Evolutionary conservation across 2,113 vertebrate genomes (phyloP).

Genomic region (Limnothrissa miodon): DNA sequence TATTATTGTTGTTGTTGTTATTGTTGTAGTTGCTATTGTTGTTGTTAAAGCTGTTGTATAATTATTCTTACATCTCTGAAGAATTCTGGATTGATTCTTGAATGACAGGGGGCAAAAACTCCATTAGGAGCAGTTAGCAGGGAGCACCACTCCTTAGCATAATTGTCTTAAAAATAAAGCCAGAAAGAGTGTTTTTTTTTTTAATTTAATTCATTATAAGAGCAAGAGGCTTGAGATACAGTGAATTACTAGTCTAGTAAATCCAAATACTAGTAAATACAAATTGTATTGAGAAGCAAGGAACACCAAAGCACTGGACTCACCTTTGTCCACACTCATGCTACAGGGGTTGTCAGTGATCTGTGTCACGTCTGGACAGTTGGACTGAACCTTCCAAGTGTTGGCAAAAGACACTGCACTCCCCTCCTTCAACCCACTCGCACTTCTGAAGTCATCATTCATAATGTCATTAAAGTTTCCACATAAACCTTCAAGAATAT

Average conservation of each 20-base stretch:
- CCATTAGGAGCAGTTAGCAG: constrained; percentile 66
- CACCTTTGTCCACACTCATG: constrained; percentile 82
- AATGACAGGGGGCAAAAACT: constrained; percentile 82
- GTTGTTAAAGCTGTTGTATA: neutral
- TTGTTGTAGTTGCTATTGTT: neutral
- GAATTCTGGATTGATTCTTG: constrained; percentile 68
- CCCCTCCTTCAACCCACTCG: constrained; percentile 78
- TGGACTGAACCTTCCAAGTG: constrained; percentile 76
- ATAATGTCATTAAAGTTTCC: constrained; percentile 85
- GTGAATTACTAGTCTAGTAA: neutral
- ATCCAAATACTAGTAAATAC: neutral
- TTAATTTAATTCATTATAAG: neutral
- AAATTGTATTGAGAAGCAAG: neutral
- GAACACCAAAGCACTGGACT: neutral
- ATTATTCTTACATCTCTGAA: constrained; percentile 75
- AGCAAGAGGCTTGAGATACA: neutral
- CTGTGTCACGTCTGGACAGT: constrained; percentile 73
- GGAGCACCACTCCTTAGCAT: constrained; percentile 83
- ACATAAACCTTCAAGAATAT: constrained; percentile 77
- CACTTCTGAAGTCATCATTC: constrained; percentile 76
- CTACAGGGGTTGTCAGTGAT: constrained; percentile 77
- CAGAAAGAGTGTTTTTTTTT: neutral
- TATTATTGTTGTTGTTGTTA: neutral
- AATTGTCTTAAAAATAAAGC: constrained; percentile 73
- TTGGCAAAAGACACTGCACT: constrained; percentile 79